Evolutionary conservation across 2,888 invertebrate genomes (phyloP).

Genomic region (Zaprionus lineosus): DNA sequence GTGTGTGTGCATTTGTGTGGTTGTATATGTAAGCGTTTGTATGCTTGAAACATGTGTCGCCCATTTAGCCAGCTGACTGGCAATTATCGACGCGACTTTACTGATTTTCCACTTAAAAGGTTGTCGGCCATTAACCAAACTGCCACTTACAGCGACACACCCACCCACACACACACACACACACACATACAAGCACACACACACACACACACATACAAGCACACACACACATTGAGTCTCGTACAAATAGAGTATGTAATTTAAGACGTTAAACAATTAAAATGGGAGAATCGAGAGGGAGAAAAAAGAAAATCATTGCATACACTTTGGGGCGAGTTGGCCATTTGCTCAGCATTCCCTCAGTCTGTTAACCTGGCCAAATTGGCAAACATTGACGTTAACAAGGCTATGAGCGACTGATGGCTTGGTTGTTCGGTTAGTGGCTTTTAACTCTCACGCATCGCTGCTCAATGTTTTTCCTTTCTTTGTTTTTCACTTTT

Average conservation of each 20-base stretch:
- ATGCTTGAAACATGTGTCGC: slow-evolving; percentile 7
- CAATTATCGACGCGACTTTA: slow-evolving; percentile 53
- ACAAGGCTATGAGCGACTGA: slow-evolving; percentile 33
- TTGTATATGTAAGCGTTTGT: not conserved
- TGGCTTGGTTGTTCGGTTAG: slow-evolving; percentile 28
- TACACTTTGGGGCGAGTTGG: slow-evolving; percentile 29
- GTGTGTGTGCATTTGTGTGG: not conserved
- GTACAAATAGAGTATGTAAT: slow-evolving; percentile 43
- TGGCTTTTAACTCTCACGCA: slow-evolving; percentile 28
- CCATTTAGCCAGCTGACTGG: slow-evolving; percentile 36
- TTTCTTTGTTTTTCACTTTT: not conserved
- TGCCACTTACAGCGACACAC: slow-evolving; percentile 37
- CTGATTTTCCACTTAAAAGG: slow-evolving; percentile 51
- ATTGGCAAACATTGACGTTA: slow-evolving; percentile 45
- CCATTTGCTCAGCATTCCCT: too few relatives aligned
- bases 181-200: slow-evolving; percentile 5
- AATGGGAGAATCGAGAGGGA: slow-evolving; percentile 9
- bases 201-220: not conserved
- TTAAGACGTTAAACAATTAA: slow-evolving; percentile 46
- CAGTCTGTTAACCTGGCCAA: slow-evolving; percentile 42
- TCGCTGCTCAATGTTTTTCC: slow-evolving; percentile 34
- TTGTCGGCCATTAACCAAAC: slow-evolving; percentile 60
- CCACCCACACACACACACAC: not conserved
- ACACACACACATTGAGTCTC: slow-evolving; percentile 6
- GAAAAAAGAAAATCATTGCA: slow-evolving; percentile 34